Evolutionary conservation across 2,888 invertebrate species (phyloP), one percentile per base, ranked within the genome.

Genomic region (Cactoblastis cactorum): DNA sequence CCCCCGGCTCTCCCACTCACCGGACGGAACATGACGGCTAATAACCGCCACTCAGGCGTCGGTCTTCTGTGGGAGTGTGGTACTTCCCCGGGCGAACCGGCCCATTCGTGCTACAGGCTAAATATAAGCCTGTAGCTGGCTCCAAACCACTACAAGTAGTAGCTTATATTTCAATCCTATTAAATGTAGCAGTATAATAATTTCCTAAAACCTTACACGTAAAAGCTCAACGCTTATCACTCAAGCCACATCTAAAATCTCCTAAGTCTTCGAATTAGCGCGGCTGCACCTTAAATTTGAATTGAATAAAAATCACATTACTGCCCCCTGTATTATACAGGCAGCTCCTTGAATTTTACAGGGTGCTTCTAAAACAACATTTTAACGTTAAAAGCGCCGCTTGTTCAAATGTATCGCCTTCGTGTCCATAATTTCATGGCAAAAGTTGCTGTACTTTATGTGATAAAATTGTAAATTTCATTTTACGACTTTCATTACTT

Each of bases 301-400:
- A 71, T 75, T 71, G 75, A 79, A 83, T 80, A 82, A 79, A 81
- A 80, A 76, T 71, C 69, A 64, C 75, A 76, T 81, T 74, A 69
- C 61, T 53, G 45, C 65, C 68, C 69, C 63, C 54, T 18, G 38
- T 9, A 14, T 50, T 24, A 39, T 39, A 35, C 34, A 45, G 28
- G 34, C 9, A 8, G 35, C 35, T 18, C 24, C 32, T 24, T 17
- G 8, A 32, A 32, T n/a, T n/a, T n/a, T 15, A 35, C 34, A 47
- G 52, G 50, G 46, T 48, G 46, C 51, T 51, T 41, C 45, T 35
- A 50, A 48, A 63, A 69, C 66, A 69, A 70, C 71, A 68, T 65
- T 75, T n/a, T 66, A 74, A 74, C 65, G 61, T 67, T 65, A 66
- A 69, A 59, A 63, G 64, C 61, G 67, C 71, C 69, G 67, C 74